These are phyloP conservation scores for Noctua janthe DNA, from an alignment of 2,888 invertebrate genomes.

Conservation along the genomic window DNA sequence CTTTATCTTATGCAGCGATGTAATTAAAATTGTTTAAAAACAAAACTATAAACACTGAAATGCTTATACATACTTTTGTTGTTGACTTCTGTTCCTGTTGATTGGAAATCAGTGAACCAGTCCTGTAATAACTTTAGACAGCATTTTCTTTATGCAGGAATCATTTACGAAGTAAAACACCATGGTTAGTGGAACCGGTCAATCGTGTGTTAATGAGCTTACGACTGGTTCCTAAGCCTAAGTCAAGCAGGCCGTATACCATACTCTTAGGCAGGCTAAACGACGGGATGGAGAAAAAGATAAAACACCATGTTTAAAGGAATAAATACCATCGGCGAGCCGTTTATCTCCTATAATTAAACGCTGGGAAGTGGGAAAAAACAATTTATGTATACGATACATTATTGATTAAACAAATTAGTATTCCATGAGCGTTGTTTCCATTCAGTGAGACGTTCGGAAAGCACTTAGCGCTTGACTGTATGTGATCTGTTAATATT, in stretches of 20 bases:
- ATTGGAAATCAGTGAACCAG: background rate
- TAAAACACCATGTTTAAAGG: constrained; percentile 39
- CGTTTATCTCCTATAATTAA: constrained; percentile 58
- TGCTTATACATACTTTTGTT: background rate
- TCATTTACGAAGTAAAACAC: constrained; percentile 41
- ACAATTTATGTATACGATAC: constrained; percentile 55
- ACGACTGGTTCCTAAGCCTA: constrained; percentile 37
- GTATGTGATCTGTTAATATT: constrained; percentile 62
- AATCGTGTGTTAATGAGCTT: constrained; percentile 49
- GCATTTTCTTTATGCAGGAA: constrained; percentile 30
- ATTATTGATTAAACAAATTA: constrained; percentile 66
- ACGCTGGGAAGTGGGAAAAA: constrained; percentile 47
- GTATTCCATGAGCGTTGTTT: constrained; percentile 55
- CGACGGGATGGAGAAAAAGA: constrained; percentile 49
- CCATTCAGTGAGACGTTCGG: constrained; percentile 58
- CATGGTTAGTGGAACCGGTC: constrained; percentile 49
- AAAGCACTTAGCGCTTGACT: constrained; percentile 55
- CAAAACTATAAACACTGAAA: background rate
- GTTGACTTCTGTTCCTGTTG: background rate
- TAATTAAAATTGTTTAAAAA: constrained; percentile 29
- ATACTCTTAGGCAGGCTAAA: constrained; percentile 22
- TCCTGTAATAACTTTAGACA: constrained; percentile 16
- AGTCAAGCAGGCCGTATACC: constrained; percentile 33
- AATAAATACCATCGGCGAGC: constrained; percentile 53
- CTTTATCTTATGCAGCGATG: constrained; percentile 24